Evolutionary conservation across 2,888 invertebrate species (phyloP).

Genomic region (Drosophila limbata): DNA sequence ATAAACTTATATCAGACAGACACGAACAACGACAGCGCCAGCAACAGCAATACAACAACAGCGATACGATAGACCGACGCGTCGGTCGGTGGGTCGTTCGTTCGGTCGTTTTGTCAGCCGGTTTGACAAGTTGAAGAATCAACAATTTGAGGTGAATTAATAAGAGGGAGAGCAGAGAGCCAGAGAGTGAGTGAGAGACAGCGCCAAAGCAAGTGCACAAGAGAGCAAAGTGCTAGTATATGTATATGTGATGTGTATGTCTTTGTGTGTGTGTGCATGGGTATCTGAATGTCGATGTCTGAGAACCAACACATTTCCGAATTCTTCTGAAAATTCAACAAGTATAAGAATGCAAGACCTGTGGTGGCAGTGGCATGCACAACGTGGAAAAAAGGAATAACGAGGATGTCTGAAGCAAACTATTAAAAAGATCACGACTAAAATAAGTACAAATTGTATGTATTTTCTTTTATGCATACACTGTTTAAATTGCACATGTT

Average conservation of each 20-base stretch:
- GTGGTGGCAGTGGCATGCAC: constrained; percentile 24
- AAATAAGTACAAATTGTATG: constrained; percentile 18
- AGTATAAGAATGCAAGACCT: constrained; percentile 49
- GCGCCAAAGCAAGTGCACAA: constrained; percentile 58
- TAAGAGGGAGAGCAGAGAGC: constrained; percentile 27
- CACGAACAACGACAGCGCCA: constrained; percentile 59
- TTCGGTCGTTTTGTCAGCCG: constrained; percentile 74
- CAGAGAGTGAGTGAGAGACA: constrained; percentile 16
- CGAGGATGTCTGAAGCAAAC: constrained; percentile 31
- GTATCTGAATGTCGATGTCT: constrained; percentile 18
- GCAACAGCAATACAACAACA: constrained; percentile 48
- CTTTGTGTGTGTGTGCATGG: not conserved
- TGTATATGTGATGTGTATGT: not conserved
- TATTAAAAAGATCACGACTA: constrained; percentile 22
- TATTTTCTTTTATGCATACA: constrained; percentile 14
- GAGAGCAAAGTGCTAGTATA: constrained; percentile 29
- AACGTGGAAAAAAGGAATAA: constrained; percentile 37
- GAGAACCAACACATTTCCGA: constrained; percentile 60
- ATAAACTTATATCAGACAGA: constrained; percentile 81
- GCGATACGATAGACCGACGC: constrained; percentile 57
- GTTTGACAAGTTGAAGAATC: constrained; percentile 81
- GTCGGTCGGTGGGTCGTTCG: constrained; percentile 60
- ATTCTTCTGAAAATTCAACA: constrained; percentile 63
- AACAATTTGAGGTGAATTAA: constrained; percentile 78
- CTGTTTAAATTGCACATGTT: constrained; percentile 21